These are phyloP conservation scores for Todiramphus saurophagus DNA, from an alignment of 2,113 vertebrate species.

Conservation along the genomic window DNA sequence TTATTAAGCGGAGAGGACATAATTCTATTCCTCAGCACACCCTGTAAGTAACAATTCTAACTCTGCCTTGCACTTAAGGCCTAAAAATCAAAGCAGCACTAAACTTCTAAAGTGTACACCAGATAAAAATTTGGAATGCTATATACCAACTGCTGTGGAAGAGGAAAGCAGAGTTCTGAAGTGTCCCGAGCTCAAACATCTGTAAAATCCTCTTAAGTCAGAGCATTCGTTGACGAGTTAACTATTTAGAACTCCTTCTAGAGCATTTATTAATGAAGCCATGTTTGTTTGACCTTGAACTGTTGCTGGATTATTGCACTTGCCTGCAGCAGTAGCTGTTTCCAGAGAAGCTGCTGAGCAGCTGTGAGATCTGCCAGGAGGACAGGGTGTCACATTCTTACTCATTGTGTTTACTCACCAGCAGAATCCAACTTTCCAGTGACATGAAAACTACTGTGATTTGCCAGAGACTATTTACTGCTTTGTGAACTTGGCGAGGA, in stretches of 20 bases:
- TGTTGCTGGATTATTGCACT: not conserved
- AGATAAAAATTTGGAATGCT: not conserved
- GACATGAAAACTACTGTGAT: not conserved
- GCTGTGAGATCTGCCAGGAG: slow-evolving; percentile 1
- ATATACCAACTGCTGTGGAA: not conserved
- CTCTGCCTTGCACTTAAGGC: not conserved
- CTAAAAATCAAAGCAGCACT: not conserved
- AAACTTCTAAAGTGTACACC: not conserved
- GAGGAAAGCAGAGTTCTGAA: not conserved
- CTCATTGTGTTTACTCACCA: slow-evolving; percentile 44
- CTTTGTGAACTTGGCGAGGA: not conserved
- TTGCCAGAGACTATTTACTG: not conserved
- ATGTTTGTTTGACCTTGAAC: slow-evolving; percentile 46
- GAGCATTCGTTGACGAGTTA: not conserved
- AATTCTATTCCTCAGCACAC: not conserved
- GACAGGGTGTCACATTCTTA: slow-evolving; percentile 22
- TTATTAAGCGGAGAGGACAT: not conserved
- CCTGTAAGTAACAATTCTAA: not conserved
- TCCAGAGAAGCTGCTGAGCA: slow-evolving; percentile 24
- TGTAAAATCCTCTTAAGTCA: not conserved
- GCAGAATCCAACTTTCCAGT: slow-evolving; percentile 49
- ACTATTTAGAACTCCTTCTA: not conserved
- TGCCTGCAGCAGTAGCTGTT: not conserved
- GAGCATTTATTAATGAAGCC: not conserved
- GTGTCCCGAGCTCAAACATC: not conserved